Base-by-base conservation (phyloP, 64 coral and sea anemone species). In the Hydrozoanthus tunicans region DNA sequence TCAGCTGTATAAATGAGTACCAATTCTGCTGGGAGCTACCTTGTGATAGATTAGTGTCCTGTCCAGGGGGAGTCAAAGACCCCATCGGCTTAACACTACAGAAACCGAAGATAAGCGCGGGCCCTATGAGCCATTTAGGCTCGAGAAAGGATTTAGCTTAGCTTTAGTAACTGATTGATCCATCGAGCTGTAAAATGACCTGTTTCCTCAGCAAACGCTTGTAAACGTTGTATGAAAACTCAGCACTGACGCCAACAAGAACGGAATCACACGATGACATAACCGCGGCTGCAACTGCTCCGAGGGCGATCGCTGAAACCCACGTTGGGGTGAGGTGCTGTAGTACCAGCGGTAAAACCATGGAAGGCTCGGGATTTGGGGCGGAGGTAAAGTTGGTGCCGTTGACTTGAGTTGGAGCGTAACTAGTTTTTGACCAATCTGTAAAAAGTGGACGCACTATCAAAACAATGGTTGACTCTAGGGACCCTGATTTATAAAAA, bases 261-360 rank as follows among this genome's bases (percentile, higher is more conserved):
- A 67, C 62, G 3, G 81, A 83, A 67, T 83, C 81, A 66, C 61
- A 67, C 8, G 81, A 83, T 8, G 81, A 83, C 81, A 83, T 83
- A 66, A 83, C 81, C 25, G 81, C 81, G 5, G 81, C 81, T 2
- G 81, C 27, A 9, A 83, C 27, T 3, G 81, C 81, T 7, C 81
- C 81, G 1, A 83, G n/a, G 26, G 27, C 81, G 54, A 83, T 14
- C 6, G 68, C 62, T 3, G 81, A 66, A 64, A 83, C 81, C 81
- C 81, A 83, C 7, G 59, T 62, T 5, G 81, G 81, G 10, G 81
- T 83, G 9, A 83, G 81, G 11, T 83, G 20, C 24, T 67, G 81
- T 51, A 83, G 52, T 3, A 83, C 81, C 4, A 67, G 51, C 13
- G 81, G 81, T 53, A 83, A 14, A 43, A 67, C 8, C 81, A 66